These are phyloP conservation scores for Corythoichthys haematopterus DNA, from an alignment of 2,113 vertebrate species.

Conservation along the genomic window DNA sequence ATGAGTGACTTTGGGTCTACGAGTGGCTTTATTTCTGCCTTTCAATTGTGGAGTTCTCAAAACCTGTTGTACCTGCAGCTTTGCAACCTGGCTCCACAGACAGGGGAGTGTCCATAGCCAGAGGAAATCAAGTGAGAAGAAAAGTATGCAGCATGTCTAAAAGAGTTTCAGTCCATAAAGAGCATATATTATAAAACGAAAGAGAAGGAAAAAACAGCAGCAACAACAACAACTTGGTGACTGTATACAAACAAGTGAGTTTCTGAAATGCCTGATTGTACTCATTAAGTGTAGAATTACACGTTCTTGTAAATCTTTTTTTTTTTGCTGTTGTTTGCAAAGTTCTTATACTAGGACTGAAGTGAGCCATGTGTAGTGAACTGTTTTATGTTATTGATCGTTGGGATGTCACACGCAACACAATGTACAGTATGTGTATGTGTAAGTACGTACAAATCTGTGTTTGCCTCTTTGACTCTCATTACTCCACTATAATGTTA, in stretches of 20 bases:
- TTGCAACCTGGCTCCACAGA: neutral
- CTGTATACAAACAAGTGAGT: neutral
- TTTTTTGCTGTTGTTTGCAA: neutral
- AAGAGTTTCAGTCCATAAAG: neutral
- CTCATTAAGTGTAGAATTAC: neutral
- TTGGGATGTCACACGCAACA: neutral
- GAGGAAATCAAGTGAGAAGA: conserved; percentile 2
- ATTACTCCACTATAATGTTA: neutral
- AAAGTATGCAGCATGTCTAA: neutral
- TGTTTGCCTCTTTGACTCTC: neutral
- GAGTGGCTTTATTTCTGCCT: neutral
- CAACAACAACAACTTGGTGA: neutral
- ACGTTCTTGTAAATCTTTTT: neutral
- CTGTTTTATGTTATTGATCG: neutral
- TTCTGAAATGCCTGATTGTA: neutral
- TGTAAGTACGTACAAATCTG: neutral
- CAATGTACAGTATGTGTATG: neutral
- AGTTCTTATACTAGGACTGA: neutral
- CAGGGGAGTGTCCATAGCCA: conserved; percentile 9
- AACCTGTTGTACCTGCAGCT: conserved; percentile 36
- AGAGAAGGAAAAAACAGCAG: too few species aligned
- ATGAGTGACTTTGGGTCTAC: neutral
- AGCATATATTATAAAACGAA: neutral
- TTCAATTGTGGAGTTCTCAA: conserved; percentile 11
- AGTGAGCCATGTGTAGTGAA: neutral